Percentiles rank a stretch among this genome's conserved stretches.
phyloP scores from a whole-genome alignment of 2,797 vertebrate genomes.

The Hyperoplus lanceolatus region DNA sequence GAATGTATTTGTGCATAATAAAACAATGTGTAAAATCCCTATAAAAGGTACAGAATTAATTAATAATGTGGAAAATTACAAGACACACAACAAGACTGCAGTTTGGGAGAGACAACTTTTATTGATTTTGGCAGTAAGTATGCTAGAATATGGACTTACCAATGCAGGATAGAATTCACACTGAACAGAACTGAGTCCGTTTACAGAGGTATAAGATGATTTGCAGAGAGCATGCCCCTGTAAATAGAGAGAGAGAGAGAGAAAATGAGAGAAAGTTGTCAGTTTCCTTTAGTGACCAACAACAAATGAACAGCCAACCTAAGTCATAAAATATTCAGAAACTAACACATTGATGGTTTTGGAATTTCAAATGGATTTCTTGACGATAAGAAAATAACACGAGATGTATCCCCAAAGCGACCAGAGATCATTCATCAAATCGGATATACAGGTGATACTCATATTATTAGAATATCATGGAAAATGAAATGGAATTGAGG shows the following conservation, averaged over 20 bases:
- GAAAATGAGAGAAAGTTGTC: neutral
- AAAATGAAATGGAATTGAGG: too few species aligned
- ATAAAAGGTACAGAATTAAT: neutral
- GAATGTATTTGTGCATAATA: neutral
- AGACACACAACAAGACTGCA: neutral
- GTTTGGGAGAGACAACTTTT: neutral
- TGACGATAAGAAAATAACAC: too few species aligned
- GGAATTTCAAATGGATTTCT: too few species aligned
- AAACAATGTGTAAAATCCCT: too few species aligned
- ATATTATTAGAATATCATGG: too few species aligned
- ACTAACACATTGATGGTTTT: too few species aligned
- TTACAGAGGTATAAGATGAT: fast-evolving
- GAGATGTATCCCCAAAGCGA: too few species aligned
- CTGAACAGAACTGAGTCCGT: fast-evolving
- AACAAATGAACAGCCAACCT: neutral
- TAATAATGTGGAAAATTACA: neutral
- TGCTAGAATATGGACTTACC: slow-evolving; percentile 25
- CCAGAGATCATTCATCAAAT: too few species aligned
- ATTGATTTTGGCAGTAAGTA: neutral
- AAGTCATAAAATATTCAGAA: too few species aligned
- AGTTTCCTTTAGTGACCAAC: neutral
- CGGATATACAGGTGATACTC: too few species aligned
- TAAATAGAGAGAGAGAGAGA: neutral
- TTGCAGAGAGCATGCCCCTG: slow-evolving; percentile 37
- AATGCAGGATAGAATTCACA: slow-evolving; percentile 46